Percentiles rank a stretch among this genome's conserved stretches.
phyloP scores from a whole-genome alignment of 2,797 vertebrate genomes.

The Phylloscopus collybita region DNA sequence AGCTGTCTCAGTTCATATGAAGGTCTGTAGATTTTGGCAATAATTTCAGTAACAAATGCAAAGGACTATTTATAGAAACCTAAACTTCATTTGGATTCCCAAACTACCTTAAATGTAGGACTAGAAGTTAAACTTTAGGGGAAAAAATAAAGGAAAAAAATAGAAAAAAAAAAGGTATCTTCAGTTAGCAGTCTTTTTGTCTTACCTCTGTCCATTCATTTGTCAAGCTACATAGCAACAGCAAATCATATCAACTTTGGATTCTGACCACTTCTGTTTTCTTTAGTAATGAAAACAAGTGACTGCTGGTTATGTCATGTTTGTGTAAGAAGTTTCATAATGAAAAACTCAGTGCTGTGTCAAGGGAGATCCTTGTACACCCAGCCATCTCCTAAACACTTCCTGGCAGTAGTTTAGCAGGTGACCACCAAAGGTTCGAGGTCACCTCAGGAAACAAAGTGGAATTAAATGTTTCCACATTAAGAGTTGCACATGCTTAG shows the following conservation, averaged over 20 bases:
- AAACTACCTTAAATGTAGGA: not conserved
- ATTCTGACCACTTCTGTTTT: not conserved
- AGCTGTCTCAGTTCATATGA: not conserved
- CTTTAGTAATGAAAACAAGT: not conserved
- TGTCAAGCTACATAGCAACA: not conserved
- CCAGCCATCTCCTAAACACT: not conserved
- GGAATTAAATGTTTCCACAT: constrained; percentile 21
- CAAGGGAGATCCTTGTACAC: not conserved
- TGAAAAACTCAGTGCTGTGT: not conserved
- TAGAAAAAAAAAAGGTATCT: fast-evolving
- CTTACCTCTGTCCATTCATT: not conserved
- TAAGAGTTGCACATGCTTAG: not conserved
- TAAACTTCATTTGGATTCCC: not conserved
- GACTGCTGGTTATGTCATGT: not conserved
- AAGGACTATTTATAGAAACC: not conserved
- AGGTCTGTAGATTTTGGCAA: not conserved
- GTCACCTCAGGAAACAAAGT: constrained; percentile 32
- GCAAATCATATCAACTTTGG: not conserved
- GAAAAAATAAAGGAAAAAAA: fast-evolving
- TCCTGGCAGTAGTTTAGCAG: not conserved
- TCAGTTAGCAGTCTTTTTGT: not conserved
- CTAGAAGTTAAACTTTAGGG: not conserved
- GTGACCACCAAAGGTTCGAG: not conserved
- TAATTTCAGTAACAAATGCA: not conserved
- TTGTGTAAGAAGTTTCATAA: not conserved